phyloP scores from a whole-genome alignment of 1,140 invertebrate genomes.

The Polyergus mexicanus region DNA sequence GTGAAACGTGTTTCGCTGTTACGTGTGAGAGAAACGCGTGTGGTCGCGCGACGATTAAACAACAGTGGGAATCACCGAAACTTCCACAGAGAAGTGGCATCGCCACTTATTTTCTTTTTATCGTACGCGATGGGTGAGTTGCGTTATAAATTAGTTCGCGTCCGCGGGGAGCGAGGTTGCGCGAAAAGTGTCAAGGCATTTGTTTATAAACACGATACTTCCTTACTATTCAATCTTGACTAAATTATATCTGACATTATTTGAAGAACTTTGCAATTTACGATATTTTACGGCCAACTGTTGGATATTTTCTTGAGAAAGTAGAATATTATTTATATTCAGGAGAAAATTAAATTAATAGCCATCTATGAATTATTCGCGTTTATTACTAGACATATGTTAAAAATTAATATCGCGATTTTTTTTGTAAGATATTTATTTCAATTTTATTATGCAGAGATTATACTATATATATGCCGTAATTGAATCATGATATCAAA shows the following conservation, averaged over 20 bases:
- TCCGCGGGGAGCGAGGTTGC: constrained; percentile 14
- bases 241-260: background rate
- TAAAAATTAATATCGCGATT: no score
- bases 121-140: constrained; percentile 25
- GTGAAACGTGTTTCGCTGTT: constrained; percentile 51
- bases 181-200: constrained; percentile 13
- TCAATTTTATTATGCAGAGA: no score
- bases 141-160: constrained; percentile 21
- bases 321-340: background rate
- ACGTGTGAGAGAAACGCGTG: constrained; percentile 40
- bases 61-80: constrained; percentile 35
- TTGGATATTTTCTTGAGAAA: background rate
- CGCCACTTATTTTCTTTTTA: background rate
- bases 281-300: background rate
- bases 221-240: background rate
- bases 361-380: background rate
- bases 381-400: background rate
- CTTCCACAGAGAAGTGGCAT: constrained; percentile 18
- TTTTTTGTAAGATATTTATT: no score
- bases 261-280: background rate
- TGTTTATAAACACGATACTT: background rate
- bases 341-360: constrained; percentile 9
- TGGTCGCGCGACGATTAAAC: constrained; percentile 27
- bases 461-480: background rate
- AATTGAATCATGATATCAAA: background rate